These are phyloP conservation scores for Chroicocephalus ridibundus DNA, from an alignment of 2,113 vertebrate genomes.

Conservation along the genomic window DNA sequence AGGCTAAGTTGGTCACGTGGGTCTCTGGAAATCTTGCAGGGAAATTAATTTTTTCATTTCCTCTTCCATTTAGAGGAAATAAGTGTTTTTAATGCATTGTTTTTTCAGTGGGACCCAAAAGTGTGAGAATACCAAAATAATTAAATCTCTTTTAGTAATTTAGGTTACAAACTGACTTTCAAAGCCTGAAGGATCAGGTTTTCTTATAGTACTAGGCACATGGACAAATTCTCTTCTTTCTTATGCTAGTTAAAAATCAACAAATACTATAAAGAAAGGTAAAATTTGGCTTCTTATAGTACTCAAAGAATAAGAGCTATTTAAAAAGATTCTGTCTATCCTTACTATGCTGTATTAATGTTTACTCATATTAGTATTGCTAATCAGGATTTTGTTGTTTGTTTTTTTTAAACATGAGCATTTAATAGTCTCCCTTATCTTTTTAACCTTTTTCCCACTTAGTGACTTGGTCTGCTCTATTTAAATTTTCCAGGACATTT, in stretches of 20 bases:
- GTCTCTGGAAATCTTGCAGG: background rate
- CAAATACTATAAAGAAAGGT: background rate
- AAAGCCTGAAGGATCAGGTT: background rate
- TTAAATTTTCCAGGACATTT: background rate
- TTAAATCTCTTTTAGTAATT: background rate
- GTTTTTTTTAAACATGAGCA: background rate
- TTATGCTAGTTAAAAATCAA: background rate
- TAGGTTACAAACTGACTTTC: background rate
- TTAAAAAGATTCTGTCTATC: background rate
- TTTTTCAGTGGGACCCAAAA: background rate
- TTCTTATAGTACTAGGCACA: background rate
- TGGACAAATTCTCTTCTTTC: background rate
- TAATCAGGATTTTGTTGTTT: background rate
- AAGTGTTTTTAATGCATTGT: accelerated
- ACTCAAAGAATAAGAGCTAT: background rate
- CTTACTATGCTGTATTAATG: background rate
- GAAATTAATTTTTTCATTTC: background rate
- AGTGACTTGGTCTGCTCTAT: background rate
- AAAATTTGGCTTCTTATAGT: background rate
- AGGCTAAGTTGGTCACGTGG: background rate
- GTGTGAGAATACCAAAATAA: background rate
- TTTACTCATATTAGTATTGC: background rate
- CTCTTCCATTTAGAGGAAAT: background rate
- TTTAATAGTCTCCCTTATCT: background rate
- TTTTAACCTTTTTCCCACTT: background rate